phyloP scores from a whole-genome alignment of 2,113 vertebrate species.

The cattle (Bos taurus) region ARS-UCD2.0 NC_037344.1:71946001-71946500 shows the following conservation, averaged over 20 bases:
- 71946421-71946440: neutral
- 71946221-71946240: neutral
- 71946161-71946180: neutral
- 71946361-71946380: neutral
- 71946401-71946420: neutral
- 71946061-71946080: neutral
- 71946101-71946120: neutral
- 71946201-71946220: neutral
- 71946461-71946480: neutral
- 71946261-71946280: neutral
- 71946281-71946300: neutral
- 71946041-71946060: neutral
- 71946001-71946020: neutral
- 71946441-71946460: neutral
- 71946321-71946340: neutral
- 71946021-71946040: neutral
- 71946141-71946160: neutral
- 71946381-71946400: neutral
- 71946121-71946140: neutral
- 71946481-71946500: neutral
- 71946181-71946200: neutral
- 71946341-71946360: neutral
- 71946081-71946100: neutral
- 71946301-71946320: neutral
- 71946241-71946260: neutral